Base-by-base conservation (phyloP, 2,888 invertebrate species). In the Colostygia pectinataria region DNA sequence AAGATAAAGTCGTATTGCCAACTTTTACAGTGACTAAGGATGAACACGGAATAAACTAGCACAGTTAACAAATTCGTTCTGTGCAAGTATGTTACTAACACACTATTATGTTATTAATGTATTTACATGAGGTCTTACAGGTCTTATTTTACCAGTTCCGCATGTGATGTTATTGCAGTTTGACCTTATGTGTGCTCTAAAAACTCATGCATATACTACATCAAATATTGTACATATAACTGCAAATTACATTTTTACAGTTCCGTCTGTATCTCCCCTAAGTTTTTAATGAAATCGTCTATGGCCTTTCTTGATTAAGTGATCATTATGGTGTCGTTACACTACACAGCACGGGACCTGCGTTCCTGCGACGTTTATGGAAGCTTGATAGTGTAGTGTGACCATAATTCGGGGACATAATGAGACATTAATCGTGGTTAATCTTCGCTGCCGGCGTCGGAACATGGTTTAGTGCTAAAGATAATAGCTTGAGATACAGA, bases 251-350 rank as follows among this genome's bases (percentile, higher is more conserved):
- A 7, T 6, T 13, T 12, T 20, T 32, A 13, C 15, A 18, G n/a
- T 24, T 10, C 7, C 14, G 28, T 28, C 14, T 23, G 7, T 10
- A 25, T 4, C 13, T 15, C 37, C 41, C 33, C 32, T 40, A 41
- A 41, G 4, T 15, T 59, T 65, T 68, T 71, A 71, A 76, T 75
- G 71, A 71, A 75, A 74, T 68, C 68, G 65, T 76, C 73, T 57
- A 58, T 57, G n/a, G 64, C 60, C 63, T 57, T 52, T 36, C 46
- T 71, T 80, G 77, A 83, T 82, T 78, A 80, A 81, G 78, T 66
- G 76, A 73, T 80, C 78, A 76, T 82, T 80, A 81, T 71, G 66
- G 76, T 72, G 73, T 76, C 61, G 69, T 77, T 80, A 73, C 69
- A 70, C 73, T 63, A 58, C 50, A 57, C 61, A 53, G 63, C 63